phyloP scores from a whole-genome alignment of 2,888 invertebrate species.

The Archaeoteleia sp. region DNA sequence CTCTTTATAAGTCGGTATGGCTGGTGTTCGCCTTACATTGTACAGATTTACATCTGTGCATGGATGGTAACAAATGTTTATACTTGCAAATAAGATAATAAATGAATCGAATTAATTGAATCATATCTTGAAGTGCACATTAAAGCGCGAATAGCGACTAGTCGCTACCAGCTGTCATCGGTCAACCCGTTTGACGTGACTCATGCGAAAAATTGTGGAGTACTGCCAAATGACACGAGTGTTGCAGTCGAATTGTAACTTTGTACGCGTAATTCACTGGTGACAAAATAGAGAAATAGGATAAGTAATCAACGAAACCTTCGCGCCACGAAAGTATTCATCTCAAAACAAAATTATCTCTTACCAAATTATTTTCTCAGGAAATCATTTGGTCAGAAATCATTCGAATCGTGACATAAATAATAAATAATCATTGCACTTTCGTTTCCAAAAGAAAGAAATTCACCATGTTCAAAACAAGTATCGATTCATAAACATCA shows the following conservation, averaged over 20 bases:
- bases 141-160: slow-evolving; percentile 1
- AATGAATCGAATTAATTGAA: too few relatives aligned
- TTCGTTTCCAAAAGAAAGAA: too few relatives aligned
- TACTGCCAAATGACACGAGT: slow-evolving; percentile 56
- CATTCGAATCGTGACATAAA: too few relatives aligned
- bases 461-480: too few relatives aligned
- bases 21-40: too few relatives aligned
- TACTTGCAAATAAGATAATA: too few relatives aligned
- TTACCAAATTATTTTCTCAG: too few relatives aligned
- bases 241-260: slow-evolving; percentile 10
- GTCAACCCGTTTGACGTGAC: slow-evolving; percentile 54
- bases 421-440: too few relatives aligned
- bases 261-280: slow-evolving; percentile 7
- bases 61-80: too few relatives aligned
- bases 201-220: slow-evolving; percentile 56
- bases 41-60: too few relatives aligned
- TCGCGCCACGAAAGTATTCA: not conserved
- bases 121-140: not conserved
- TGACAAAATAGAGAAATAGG: slow-evolving; percentile 13
- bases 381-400: too few relatives aligned
- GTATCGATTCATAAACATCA: not conserved
- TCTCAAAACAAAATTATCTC: not conserved
- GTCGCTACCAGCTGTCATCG: slow-evolving; percentile 23
- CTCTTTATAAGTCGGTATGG: too few relatives aligned
- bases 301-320: not conserved